Base-by-base conservation (phyloP, 2,797 vertebrate genomes). In the Pangasius larnaudii region DNA sequence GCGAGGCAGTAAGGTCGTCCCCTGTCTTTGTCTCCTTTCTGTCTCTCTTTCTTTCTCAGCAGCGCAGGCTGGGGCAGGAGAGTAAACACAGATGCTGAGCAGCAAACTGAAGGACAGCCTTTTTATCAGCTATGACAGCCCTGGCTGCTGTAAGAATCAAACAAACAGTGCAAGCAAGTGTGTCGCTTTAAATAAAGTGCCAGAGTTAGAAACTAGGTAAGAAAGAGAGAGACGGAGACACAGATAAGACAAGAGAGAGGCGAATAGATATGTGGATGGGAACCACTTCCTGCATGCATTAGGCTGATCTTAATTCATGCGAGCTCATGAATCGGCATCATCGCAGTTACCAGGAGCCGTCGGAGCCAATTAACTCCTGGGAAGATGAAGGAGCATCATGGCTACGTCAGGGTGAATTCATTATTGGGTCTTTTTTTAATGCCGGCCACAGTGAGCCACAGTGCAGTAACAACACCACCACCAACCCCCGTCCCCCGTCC, bases 111-210 rank as follows among this genome's bases (percentile, higher is more conserved):
- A 90, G 91, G 86, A 91, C 89, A 86, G 80, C 90, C 91, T 93
- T 96, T 97, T 97, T 95, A 97, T 97, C 95, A 94, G 92, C 94
- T 89, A 14, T 94, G 96, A 97, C 96, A 97, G 96, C 93, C 90
- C 92, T 94, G 94, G 92, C 93, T 93, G 94, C 93, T 95, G 94
- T 92, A 93, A 92, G 93, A 95, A 97, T 95, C 96, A 96, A 96
- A 97, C 33, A 93, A 91, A 91, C 72, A 87, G 93, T 93, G 93
- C 92, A 80, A 94, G 95, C 94, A 96, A 96, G 94, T 94, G 91
- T 95, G 84, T 96, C 91, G 93, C 96, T 97, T 96, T 96, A 97
- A 97, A 97, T 97, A 97, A 97, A 97, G 94, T 96, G 96, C 94
- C 95, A 96, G 92, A 51, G 91, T 82, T 71, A 81, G 87, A 74